Evolutionary conservation across 1,140 invertebrate genomes (phyloP), one percentile per base, ranked within the genome.

Genomic region (Hesperophylax magnus): DNA sequence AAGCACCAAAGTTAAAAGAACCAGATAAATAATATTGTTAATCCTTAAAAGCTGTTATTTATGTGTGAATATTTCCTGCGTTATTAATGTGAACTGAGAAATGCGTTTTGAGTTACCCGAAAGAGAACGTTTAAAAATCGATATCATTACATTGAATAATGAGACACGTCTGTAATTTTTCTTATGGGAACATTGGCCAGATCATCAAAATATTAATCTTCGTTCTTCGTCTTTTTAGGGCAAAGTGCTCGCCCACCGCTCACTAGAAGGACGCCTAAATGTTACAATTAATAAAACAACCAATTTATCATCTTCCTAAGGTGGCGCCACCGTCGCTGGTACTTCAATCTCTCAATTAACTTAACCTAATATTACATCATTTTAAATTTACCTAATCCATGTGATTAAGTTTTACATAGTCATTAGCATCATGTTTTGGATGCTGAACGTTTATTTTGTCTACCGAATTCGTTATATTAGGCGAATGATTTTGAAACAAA

Each of bases 91-190:
- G 39, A 34, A 34, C 34, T 34, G 3, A 6, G 7, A 2, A 34
- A 34, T 6, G 34, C 8, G 34, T 11, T 47, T 47, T 14, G 39
- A 47, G 39, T 14, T 47, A 47, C 3, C 11, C 39, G 39, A 47
- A 72, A 75, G 53, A 27, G 71, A 75, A 75, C 54, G 71, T 58
- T 56, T 58, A 27, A 75, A 75, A 56, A 75, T 75, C 71, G 71
- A 75, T 75, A 56, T 14, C 24, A 75, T 75, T 75, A 75, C 71
- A 52, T 58, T 54, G 53, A 75, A 75, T 56, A 75, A 75, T 75
- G 52, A 75, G 71, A 9, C 71, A 58, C 56, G 71, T 75, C 27
- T 27, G 71, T 75, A 56, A 75, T 75, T 27, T 75, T 75, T 75
- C 71, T 53, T 31, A 75, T 18, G 14, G 71, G 53, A 31, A 58